Conservation (phyloP, 2,113 vertebrate species). For the Pseudolaguvia tuberculata region DNA sequence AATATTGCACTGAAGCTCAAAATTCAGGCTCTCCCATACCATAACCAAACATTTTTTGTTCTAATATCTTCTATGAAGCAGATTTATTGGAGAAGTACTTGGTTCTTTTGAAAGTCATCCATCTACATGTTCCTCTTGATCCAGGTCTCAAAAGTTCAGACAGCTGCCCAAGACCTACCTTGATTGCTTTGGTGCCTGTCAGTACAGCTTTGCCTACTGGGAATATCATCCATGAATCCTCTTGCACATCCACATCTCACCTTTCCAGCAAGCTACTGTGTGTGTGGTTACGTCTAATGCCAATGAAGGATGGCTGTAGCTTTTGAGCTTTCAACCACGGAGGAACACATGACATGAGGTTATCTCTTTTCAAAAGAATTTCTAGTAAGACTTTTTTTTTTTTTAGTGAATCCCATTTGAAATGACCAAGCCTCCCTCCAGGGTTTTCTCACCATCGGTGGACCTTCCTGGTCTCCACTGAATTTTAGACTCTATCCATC, state of each 20-base stretch:
- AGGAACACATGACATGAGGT: not conserved
- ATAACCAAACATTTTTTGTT: not conserved
- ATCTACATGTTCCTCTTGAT: constrained; percentile 28
- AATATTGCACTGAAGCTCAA: not conserved
- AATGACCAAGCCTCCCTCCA: not conserved
- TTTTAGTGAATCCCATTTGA: constrained; percentile 3
- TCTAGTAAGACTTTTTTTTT: constrained; percentile 3
- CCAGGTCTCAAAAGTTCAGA: constrained; percentile 33
- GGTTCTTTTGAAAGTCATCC: not conserved
- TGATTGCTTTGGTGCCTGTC: constrained; percentile 33
- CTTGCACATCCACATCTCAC: constrained; percentile 38
- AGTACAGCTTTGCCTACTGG: constrained; percentile 39
- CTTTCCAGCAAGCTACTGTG: not conserved
- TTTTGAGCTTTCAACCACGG: constrained; percentile 27
- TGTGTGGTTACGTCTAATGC: constrained; percentile 32
- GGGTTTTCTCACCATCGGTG: constrained; percentile 14
- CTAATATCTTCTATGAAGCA: not conserved
- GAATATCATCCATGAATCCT: constrained; percentile 30
- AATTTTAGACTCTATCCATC: constrained; percentile 21
- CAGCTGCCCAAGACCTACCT: constrained; percentile 48
- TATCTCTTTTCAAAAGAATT: not conserved
- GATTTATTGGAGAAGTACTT: not conserved
- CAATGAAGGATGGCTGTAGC: constrained; percentile 27
- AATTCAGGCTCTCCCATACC: no score
- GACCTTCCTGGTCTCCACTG: not conserved